Percentiles rank a stretch among this genome's conserved stretches.
These are phyloP conservation scores for Mastigias papua DNA, from an alignment of 30 jellyfish, hydroid and myxozoan species.

Conservation along the genomic window DNA sequence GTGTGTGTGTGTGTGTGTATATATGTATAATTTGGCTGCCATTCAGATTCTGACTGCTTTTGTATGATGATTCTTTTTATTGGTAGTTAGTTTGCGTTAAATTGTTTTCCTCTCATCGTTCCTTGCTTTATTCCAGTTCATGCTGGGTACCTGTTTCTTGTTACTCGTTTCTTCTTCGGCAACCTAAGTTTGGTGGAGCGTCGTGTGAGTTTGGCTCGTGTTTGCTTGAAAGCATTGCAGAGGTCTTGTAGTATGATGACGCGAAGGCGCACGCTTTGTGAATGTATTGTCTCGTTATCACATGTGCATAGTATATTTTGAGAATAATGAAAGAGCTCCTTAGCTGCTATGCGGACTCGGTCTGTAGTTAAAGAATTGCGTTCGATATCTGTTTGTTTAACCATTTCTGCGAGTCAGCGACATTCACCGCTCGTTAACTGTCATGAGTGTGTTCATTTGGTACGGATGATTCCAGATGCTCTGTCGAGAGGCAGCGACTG, in stretches of 20 bases:
- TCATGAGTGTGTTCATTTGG: not conserved
- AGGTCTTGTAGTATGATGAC: not conserved
- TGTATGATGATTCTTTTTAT: too few relatives aligned
- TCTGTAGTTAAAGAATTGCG: conserved; percentile 10
- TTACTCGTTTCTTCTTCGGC: not conserved
- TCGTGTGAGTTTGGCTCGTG: not conserved
- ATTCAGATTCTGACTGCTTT: too few relatives aligned
- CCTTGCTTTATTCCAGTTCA: not conserved
- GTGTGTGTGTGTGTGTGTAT: too few relatives aligned
- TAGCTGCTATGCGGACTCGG: not conserved
- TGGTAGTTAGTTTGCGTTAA: not conserved
- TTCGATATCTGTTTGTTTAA: not conserved
- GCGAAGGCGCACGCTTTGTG: conserved; percentile 40
- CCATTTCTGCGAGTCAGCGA: conserved; percentile 11
- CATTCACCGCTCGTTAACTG: conserved; percentile 3
- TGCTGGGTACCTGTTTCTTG: not conserved
- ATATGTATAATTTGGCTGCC: too few relatives aligned
- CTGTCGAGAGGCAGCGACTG: not conserved
- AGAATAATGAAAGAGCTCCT: not conserved
- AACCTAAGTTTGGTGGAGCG: not conserved
- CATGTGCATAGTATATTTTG: conserved; percentile 4
- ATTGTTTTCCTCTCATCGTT: not conserved
- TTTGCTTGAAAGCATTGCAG: not conserved
- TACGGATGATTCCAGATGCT: not conserved
- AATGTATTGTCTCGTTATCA: conserved; percentile 7